phyloP scores from a whole-genome alignment of 1,140 invertebrate species.

The Chymomyza costata region DNA sequence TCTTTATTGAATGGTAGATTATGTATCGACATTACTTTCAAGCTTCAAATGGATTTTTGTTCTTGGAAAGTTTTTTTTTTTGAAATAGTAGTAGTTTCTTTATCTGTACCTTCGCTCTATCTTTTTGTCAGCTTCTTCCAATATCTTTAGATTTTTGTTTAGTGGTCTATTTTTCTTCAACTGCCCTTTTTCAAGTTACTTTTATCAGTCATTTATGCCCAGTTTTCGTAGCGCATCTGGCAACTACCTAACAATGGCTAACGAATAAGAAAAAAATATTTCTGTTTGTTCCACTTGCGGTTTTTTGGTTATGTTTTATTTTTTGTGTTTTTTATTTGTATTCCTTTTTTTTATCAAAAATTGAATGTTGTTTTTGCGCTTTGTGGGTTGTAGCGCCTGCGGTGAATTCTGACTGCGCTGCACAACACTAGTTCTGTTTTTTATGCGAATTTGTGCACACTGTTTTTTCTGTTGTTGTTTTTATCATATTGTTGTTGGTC shows the following conservation, averaged over 20 bases:
- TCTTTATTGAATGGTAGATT: no score
- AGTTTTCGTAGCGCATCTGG: slow-evolving; percentile 11
- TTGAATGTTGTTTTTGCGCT: slow-evolving; percentile 33
- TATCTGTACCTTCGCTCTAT: slow-evolving; percentile 9
- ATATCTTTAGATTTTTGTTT: neutral
- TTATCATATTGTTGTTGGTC: slow-evolving; percentile 52
- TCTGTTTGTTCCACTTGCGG: slow-evolving; percentile 9
- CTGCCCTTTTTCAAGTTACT: no score
- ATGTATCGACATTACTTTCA: no score
- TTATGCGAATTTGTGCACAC: slow-evolving; percentile 10
- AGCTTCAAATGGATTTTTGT: no score
- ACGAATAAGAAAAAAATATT: no score
- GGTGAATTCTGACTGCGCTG: no score
- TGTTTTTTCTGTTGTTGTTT: no score
- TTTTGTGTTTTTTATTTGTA: neutral
- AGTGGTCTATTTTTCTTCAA: neutral
- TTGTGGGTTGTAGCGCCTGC: slow-evolving; percentile 22
- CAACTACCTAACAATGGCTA: slow-evolving; percentile 11
- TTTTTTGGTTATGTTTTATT: slow-evolving; percentile 22
- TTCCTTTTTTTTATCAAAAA: slow-evolving; percentile 17
- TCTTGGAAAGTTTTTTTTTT: slow-evolving; percentile 16
- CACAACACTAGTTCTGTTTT: slow-evolving; percentile 6
- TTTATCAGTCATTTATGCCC: no score
- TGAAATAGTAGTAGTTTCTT: slow-evolving; percentile 7
- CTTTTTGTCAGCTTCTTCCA: neutral